phyloP scores from a whole-genome alignment of 1,140 invertebrate species.

The Wiebesia pumilae region DNA sequence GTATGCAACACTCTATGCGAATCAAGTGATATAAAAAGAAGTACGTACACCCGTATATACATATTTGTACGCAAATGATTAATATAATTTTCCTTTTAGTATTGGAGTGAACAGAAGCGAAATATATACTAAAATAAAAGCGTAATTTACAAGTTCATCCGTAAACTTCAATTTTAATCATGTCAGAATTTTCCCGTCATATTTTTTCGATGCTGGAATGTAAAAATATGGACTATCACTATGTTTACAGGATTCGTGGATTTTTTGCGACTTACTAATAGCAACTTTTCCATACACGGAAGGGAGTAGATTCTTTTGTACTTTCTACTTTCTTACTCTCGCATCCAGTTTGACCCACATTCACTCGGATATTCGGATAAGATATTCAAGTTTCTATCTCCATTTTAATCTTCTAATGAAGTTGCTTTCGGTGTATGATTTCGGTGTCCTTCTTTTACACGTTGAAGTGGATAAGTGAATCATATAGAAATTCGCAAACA shows the following conservation, averaged over 20 bases:
- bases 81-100: too few species aligned
- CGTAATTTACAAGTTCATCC: background rate
- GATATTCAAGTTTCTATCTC: background rate
- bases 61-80: too few species aligned
- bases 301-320: constrained; percentile 20
- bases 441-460: background rate
- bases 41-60: too few species aligned
- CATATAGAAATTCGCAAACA: background rate
- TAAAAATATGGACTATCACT: background rate
- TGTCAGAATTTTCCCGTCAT: background rate
- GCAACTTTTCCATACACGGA: background rate
- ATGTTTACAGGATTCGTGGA: background rate
- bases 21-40: too few species aligned
- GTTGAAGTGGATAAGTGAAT: background rate
- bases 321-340: constrained; percentile 26
- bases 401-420: background rate
- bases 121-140: too few species aligned
- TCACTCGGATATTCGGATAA: constrained; percentile 56
- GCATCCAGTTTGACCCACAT: constrained; percentile 54
- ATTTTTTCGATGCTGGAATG: background rate
- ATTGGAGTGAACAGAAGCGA: too few species aligned
- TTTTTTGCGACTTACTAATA: background rate
- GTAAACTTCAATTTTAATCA: background rate
- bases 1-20: too few species aligned
- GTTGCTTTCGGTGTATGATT: background rate